Evolutionary conservation across 2,797 vertebrate genomes (phyloP).

Genomic region (Liparis tanakae): DNA sequence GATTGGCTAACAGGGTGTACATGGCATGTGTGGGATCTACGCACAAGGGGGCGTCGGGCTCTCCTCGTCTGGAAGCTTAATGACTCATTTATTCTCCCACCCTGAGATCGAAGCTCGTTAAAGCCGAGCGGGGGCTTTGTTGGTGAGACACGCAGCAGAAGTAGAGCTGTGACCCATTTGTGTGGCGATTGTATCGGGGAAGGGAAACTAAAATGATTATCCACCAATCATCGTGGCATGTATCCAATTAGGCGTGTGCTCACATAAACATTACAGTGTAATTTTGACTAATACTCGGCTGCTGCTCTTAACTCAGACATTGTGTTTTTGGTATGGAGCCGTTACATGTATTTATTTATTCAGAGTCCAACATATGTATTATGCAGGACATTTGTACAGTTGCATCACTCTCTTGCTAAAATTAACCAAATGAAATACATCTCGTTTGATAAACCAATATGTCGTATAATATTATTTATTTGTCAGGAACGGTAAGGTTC

Average conservation of each 20-base stretch:
- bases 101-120: slow-evolving; percentile 48
- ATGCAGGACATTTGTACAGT: background rate
- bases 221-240: background rate
- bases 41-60: slow-evolving; percentile 13
- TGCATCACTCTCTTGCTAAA: too few relatives aligned
- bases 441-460: too few relatives aligned
- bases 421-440: too few relatives aligned
- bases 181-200: slow-evolving; percentile 17
- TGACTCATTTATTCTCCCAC: slow-evolving; percentile 51
- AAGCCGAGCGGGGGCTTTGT: slow-evolving; percentile 33
- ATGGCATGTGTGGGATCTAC: slow-evolving; percentile 11
- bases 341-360: background rate
- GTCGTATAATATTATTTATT: background rate
- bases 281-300: background rate
- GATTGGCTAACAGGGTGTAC: slow-evolving; percentile 41
- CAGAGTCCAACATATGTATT: background rate
- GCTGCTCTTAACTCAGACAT: background rate
- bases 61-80: slow-evolving; percentile 40
- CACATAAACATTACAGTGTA: background rate
- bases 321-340: background rate
- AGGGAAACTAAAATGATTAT: slow-evolving; percentile 13
- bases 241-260: slow-evolving; percentile 1
- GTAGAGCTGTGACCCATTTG: slow-evolving; percentile 47
- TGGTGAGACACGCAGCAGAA: slow-evolving; percentile 7
- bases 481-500: too few relatives aligned